Evolutionary conservation across 2,888 invertebrate species (phyloP).

Genomic region (Caenorhabditis panamensis): DNA sequence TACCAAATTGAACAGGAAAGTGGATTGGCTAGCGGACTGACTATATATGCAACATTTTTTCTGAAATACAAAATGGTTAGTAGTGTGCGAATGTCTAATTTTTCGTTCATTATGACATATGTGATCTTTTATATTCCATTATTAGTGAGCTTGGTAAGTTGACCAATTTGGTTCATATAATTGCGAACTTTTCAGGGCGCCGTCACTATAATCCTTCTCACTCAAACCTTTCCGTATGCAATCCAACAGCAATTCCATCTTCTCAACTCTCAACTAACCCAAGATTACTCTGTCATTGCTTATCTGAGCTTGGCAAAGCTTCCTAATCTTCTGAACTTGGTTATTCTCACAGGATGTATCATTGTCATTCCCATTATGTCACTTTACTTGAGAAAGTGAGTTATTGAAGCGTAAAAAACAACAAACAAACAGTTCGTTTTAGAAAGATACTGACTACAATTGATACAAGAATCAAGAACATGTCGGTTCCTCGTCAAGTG

Average conservation of each 20-base stretch:
- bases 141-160: neutral
- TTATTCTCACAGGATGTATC: slow-evolving; percentile 28
- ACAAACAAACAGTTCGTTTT: neutral
- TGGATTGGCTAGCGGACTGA: slow-evolving; percentile 12
- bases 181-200: neutral
- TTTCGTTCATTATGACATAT: neutral
- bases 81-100: neutral
- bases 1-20: slow-evolving; percentile 24
- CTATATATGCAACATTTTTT: slow-evolving; percentile 19
- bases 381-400: slow-evolving; percentile 34
- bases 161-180: no score
- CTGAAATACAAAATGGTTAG: slow-evolving; percentile 29
- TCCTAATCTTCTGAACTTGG: slow-evolving; percentile 30
- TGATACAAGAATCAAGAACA: neutral
- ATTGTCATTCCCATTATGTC: slow-evolving; percentile 17
- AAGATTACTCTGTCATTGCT: slow-evolving; percentile 20
- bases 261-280: neutral
- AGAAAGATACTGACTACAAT: slow-evolving; percentile 8
- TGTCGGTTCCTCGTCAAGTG: slow-evolving; percentile 13
- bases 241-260: neutral
- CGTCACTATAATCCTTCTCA: neutral
- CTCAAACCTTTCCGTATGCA: slow-evolving; percentile 5
- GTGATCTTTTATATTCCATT: slow-evolving; percentile 5
- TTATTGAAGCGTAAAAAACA: no score
- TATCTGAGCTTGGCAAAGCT: slow-evolving; percentile 27